Evolutionary conservation across 64 coral and sea anemone genomes (phyloP).

Genomic region (Montipora efflorescens): DNA sequence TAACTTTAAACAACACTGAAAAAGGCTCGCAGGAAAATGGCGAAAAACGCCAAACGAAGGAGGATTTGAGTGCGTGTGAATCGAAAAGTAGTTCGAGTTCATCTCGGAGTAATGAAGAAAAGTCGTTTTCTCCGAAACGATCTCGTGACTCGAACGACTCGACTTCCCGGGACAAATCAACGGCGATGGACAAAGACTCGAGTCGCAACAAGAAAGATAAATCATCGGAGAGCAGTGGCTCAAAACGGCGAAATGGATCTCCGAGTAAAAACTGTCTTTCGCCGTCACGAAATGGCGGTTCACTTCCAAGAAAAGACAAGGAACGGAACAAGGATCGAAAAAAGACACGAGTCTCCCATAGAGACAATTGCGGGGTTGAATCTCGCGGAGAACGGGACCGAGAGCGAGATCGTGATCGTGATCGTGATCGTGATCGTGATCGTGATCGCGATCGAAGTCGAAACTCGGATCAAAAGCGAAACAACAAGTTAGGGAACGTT

Average conservation of each 20-base stretch:
- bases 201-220: slow-evolving; percentile 37
- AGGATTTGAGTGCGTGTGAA: slow-evolving; percentile 2
- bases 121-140: slow-evolving; percentile 23
- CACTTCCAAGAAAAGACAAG: slow-evolving; percentile 36
- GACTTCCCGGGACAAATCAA: slow-evolving; percentile 39
- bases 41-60: slow-evolving; percentile 58
- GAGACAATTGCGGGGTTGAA: slow-evolving; percentile 22
- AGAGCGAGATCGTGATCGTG: not conserved
- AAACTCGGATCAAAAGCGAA: slow-evolving; percentile 80
- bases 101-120: slow-evolving; percentile 55
- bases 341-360: slow-evolving; percentile 21
- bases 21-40: slow-evolving; percentile 46
- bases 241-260: slow-evolving; percentile 39
- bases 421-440: not conserved
- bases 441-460: slow-evolving; percentile 66
- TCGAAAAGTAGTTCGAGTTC: slow-evolving; percentile 10
- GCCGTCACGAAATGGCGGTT: slow-evolving; percentile 36
- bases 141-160: not conserved
- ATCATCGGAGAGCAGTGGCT: slow-evolving; percentile 37
- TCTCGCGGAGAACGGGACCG: slow-evolving; percentile 48
- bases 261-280: slow-evolving; percentile 24
- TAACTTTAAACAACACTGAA: not conserved
- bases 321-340: slow-evolving; percentile 31
- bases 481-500: slow-evolving; percentile 78
- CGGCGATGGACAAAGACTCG: slow-evolving; percentile 19